Evolutionary conservation across 2,888 invertebrate genomes (phyloP).

Genomic region (Caenorhabditis panamensis): DNA sequence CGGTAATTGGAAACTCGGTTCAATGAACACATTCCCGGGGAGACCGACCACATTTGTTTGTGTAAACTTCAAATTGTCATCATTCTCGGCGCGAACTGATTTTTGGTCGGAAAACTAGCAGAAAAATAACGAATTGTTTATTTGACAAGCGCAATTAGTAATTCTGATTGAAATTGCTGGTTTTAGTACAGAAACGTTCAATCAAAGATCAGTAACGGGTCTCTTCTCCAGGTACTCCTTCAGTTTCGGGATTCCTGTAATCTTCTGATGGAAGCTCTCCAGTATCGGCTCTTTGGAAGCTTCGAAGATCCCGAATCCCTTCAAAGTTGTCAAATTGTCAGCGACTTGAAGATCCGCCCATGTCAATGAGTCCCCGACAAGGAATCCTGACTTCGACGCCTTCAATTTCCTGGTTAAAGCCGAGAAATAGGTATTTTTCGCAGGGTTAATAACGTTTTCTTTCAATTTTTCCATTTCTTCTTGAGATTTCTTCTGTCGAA

Average conservation of each 20-base stretch:
- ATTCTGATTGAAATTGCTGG: too few species aligned
- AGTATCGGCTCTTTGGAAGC: neutral
- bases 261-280: slow-evolving; percentile 16
- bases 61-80: neutral
- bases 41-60: neutral
- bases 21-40: neutral
- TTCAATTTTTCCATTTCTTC: slow-evolving; percentile 14
- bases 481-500: neutral
- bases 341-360: slow-evolving; percentile 14
- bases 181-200: too few species aligned
- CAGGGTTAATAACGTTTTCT: neutral
- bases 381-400: slow-evolving; percentile 9
- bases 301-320: neutral
- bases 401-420: neutral
- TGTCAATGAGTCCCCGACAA: slow-evolving; percentile 19
- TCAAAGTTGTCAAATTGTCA: slow-evolving; percentile 23
- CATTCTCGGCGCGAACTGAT: neutral
- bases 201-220: neutral
- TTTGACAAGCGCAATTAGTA: too few species aligned
- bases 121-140: too few species aligned
- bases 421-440: neutral
- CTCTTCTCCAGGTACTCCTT: slow-evolving; percentile 17
- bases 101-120: neutral
- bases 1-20: neutral
- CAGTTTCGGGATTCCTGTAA: slow-evolving; percentile 5